Base-by-base conservation (phyloP, 2,113 vertebrate species). In the Gopherus flavomarginatus region DNA sequence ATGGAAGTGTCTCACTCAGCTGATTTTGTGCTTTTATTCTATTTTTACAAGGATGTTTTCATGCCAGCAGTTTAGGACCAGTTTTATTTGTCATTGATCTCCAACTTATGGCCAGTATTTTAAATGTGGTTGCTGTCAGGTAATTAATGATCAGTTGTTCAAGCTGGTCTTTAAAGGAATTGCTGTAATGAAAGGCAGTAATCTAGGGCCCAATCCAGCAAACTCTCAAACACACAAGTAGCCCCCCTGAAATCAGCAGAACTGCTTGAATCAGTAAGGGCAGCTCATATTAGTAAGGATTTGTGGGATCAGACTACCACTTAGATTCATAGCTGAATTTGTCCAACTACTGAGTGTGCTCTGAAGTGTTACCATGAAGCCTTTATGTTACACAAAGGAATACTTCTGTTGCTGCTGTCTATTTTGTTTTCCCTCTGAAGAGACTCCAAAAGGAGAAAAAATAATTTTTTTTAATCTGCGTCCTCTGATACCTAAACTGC, bases 111-210 rank as follows among this genome's bases (percentile, higher is more conserved):
- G 11, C 27, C 42, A 62, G 31, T 59, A n/a, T 78, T 96, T 94
- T 81, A 88, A 95, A 49, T 93, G 90, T 26, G 49, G 57, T 94
- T 91, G 35, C 87, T 95, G 86, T 83, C 89, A 94, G 78, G 86
- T 7, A 86, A 81, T 62, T 94, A 93, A 87, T 96, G 80, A 83
- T 82, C 65, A 81, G 4, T 83, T 86, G 52, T 12, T 90, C 13
- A 90, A 83, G 4, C 1, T 88, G 52, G 4, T 95, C 52, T 85
- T 92, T 21, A 78, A 77, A 91, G 81, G 42, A 47, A 56, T 89
- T 90, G n/a, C 89, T 77, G 81, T 90, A 93, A 59, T 83, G 47
- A 96, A 95, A 83, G 62, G 54, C 69, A 93, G 79, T 44, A 81
- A 35, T 38, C n/a, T 1, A 72, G 26, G 5, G 12, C 42, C 65